phyloP scores from a whole-genome alignment of 2,113 vertebrate genomes.

The Planiliza haematocheilus region DNA sequence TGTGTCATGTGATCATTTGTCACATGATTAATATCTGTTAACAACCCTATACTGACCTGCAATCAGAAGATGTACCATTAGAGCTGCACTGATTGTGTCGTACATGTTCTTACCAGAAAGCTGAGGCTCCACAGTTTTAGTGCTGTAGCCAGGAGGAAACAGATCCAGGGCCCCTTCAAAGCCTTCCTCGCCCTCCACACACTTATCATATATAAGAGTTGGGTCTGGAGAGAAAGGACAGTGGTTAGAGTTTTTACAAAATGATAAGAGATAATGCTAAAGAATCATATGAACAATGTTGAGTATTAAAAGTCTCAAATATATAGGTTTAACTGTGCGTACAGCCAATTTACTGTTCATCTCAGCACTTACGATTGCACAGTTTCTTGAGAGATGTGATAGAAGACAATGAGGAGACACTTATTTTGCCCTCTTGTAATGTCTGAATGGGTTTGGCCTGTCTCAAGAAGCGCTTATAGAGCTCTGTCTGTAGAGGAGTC shows the following conservation, averaged over 20 bases:
- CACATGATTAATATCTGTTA: too few relatives aligned
- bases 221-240: slow-evolving; percentile 84
- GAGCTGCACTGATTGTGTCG: background rate
- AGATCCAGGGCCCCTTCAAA: slow-evolving; percentile 90
- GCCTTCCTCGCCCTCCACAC: slow-evolving; percentile 91
- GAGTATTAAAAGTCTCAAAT: too few relatives aligned
- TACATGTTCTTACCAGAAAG: slow-evolving; percentile 88
- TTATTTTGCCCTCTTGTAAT: slow-evolving; percentile 88
- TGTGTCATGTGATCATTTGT: too few relatives aligned
- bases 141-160: slow-evolving; percentile 90
- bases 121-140: slow-evolving; percentile 92
- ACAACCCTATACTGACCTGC: too few relatives aligned
- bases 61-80: too few relatives aligned
- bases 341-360: too few relatives aligned
- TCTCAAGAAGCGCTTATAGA: slow-evolving; percentile 92
- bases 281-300: too few relatives aligned
- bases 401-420: slow-evolving; percentile 95
- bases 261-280: background rate
- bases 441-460: slow-evolving; percentile 93
- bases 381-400: slow-evolving; percentile 98
- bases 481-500: slow-evolving; percentile 90
- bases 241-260: background rate
- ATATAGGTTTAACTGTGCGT: too few relatives aligned
- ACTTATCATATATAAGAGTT: slow-evolving; percentile 94
- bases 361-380: slow-evolving; percentile 92